Base-by-base conservation (phyloP, 2,888 invertebrate species). In the Drosophila bunnanda region DNA sequence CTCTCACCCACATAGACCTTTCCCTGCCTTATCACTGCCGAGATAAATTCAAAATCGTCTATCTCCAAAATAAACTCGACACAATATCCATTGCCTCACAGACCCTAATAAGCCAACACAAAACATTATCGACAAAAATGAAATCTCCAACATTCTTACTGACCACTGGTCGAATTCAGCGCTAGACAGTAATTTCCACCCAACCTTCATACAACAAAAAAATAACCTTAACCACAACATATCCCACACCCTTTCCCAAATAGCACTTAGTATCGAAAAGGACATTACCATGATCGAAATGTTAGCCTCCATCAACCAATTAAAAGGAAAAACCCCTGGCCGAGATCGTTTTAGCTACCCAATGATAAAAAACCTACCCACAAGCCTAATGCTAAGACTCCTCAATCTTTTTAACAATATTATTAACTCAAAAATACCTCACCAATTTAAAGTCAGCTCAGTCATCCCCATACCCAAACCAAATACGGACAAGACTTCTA, bases 401-500 rank as follows among this genome's bases (percentile, higher is more conserved):
- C 46, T 57, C 13, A 34, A 43, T 5, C 59, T 56, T 9, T 76
- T 64, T 15, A 76, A 76, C 32, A 61, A 54, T 22, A 67, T 74
- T 36, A 41, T 74, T 28, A 48, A 17, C 17, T 50, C 52, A 22
- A 15, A 28, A 7, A 28, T 28, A 4, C 28, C 75, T 20, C 72
- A 77, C 38, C 53, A 70, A 22, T 76, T 66, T 22, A 76, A 77
- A 59, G 41, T 39, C 0, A 61, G 69, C 41, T n/a, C 30, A 4
- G 46, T 76, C 5, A 73, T 65, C 15, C 72, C 70, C 1, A 73
- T 73, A 12, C 46, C 58, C 2, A 79, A 78, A 62, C 74, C 53
- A 9, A 39, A 65, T 12, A 17, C 44, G 7, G 43, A 43, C 34
- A 32, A 52, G 9, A 22, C 52, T 8, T 20, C 20, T 4, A 50